Evolutionary conservation across 1,140 invertebrate species (phyloP).

Genomic region (Microvelia longipes): DNA sequence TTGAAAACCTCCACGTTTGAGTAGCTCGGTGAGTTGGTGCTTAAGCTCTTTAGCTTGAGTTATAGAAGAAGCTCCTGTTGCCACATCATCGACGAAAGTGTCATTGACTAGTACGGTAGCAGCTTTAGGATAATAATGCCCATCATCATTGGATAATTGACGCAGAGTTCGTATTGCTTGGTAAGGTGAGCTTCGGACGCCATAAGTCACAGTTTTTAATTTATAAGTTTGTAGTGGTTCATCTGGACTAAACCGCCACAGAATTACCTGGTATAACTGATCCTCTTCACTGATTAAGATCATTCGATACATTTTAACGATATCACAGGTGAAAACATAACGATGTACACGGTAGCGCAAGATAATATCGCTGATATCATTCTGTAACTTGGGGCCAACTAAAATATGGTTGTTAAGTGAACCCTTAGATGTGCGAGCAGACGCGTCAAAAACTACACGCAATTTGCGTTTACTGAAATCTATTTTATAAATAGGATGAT

Average conservation of each 20-base stretch:
- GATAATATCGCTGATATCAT: neutral
- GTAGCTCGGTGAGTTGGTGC: neutral
- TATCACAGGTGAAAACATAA: neutral
- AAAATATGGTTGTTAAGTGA: constrained; percentile 6
- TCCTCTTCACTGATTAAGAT: neutral
- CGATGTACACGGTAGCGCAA: neutral
- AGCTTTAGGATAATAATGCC: neutral
- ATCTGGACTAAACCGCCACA: neutral
- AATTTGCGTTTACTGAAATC: neutral
- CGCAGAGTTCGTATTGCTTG: neutral
- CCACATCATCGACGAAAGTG: neutral
- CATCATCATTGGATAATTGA: neutral
- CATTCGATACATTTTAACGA: neutral
- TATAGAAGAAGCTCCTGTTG: neutral
- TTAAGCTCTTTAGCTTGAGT: neutral
- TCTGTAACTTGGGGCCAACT: constrained; percentile 2
- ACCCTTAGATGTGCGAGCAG: neutral
- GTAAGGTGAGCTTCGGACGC: neutral
- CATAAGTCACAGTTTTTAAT: neutral
- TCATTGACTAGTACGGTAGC: neutral
- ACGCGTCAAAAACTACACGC: neutral
- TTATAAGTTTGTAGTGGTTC: neutral
- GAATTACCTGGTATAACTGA: neutral
- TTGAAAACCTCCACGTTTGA: neutral
- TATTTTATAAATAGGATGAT: neutral